These are phyloP conservation scores for Emydura subglobosa DNA, from an alignment of 2,113 vertebrate species.

Conservation along the genomic window DNA sequence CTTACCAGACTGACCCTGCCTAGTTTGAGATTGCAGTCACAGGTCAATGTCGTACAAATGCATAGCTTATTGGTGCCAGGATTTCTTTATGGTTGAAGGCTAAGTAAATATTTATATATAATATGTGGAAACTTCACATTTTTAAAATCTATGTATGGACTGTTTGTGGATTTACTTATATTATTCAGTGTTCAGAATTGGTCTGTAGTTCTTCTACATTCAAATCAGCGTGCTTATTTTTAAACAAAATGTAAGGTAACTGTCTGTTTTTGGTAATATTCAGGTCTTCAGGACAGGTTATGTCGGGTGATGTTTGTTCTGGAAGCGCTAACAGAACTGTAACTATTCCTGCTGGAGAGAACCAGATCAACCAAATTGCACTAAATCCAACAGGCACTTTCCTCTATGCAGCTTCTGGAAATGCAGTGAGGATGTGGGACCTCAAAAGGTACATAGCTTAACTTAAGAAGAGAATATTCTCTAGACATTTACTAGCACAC, in stretches of 20 bases:
- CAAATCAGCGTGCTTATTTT: neutral
- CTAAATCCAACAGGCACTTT: constrained; percentile 92
- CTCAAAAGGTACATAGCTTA: constrained; percentile 88
- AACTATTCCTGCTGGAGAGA: constrained; percentile 93
- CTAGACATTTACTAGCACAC: neutral
- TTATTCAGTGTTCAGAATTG: neutral
- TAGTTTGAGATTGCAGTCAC: neutral
- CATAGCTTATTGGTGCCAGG: neutral
- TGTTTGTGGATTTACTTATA: neutral
- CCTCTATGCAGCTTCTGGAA: constrained; percentile 94
- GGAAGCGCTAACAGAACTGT: constrained; percentile 87
- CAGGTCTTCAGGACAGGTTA: constrained; percentile 94
- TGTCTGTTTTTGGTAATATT: neutral
- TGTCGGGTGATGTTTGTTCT: constrained; percentile 87
- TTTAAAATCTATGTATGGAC: neutral
- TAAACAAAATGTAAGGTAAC: neutral
- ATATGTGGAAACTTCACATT: neutral
- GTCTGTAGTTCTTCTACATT: neutral
- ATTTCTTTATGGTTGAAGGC: neutral
- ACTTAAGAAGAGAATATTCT: neutral
- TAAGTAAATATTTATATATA: neutral
- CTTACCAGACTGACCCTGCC: neutral
- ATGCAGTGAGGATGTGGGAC: constrained; percentile 97
- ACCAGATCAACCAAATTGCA: constrained; percentile 95
- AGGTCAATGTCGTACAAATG: neutral